phyloP scores from a whole-genome alignment of 2,888 invertebrate species.

The Lysandra coridon region DNA sequence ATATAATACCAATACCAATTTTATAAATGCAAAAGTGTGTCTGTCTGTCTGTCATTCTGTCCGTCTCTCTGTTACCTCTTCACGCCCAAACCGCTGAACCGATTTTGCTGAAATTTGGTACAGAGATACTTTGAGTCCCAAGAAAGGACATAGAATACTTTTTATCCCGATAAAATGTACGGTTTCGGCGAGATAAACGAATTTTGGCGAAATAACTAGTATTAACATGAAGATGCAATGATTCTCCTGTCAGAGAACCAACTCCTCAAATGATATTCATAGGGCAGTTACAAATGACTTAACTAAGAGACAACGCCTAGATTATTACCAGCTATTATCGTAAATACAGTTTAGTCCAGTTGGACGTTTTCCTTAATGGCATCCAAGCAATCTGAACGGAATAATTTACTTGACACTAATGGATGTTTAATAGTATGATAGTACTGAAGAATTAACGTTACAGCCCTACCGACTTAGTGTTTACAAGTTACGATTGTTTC shows the following conservation, averaged over 20 bases:
- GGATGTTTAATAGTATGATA: constrained; percentile 21
- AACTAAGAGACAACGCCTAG: constrained; percentile 16
- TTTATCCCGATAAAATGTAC: too few species aligned
- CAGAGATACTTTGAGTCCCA: too few species aligned
- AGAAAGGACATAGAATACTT: too few species aligned
- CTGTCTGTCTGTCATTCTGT: too few species aligned
- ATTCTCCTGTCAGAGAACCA: background rate
- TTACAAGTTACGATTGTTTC: background rate
- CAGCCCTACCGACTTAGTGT: background rate
- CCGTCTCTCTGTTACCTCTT: too few species aligned
- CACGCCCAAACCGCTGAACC: too few species aligned
- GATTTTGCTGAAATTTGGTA: too few species aligned
- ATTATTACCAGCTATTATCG: constrained; percentile 27
- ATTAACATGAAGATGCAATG: background rate
- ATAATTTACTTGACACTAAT: constrained; percentile 15
- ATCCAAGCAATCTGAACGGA: constrained; percentile 24
- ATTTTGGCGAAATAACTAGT: too few species aligned
- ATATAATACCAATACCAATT: too few species aligned
- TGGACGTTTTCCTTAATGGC: constrained; percentile 29
- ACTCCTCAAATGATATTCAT: background rate
- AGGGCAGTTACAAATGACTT: constrained; percentile 14
- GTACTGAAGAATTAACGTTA: constrained; percentile 21
- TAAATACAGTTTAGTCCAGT: constrained; percentile 26
- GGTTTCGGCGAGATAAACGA: too few species aligned
- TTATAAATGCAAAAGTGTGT: too few species aligned